phyloP scores from a whole-genome alignment of 2,113 vertebrate genomes.

The Xiphophorus couchianus region DNA sequence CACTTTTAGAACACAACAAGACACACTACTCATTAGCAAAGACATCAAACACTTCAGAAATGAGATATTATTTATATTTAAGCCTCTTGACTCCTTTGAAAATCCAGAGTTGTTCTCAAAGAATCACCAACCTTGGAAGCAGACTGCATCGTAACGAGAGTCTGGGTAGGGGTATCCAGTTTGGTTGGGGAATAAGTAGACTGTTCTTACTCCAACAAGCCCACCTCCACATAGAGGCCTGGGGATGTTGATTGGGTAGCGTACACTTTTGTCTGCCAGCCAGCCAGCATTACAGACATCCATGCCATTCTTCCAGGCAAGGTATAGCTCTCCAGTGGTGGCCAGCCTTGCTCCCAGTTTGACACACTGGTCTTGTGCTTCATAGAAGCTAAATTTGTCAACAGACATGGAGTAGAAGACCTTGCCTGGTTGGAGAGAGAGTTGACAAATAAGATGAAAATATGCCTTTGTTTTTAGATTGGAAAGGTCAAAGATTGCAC shows the following conservation, averaged over 20 bases:
- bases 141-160: slow-evolving; percentile 91
- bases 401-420: slow-evolving; percentile 91
- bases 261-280: slow-evolving; percentile 92
- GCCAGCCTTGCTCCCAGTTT: slow-evolving; percentile 88
- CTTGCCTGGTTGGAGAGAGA: slow-evolving; percentile 81
- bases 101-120: background rate
- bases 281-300: slow-evolving; percentile 95
- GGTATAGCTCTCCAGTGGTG: slow-evolving; percentile 92
- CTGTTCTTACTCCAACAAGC: slow-evolving; percentile 89
- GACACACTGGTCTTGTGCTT: slow-evolving; percentile 88
- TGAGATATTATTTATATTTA: too few relatives aligned
- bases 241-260: slow-evolving; percentile 92
- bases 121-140: slow-evolving; percentile 84
- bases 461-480: background rate
- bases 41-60: background rate
- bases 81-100: background rate
- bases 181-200: slow-evolving; percentile 91
- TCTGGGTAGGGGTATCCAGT: slow-evolving; percentile 91
- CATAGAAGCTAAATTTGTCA: slow-evolving; percentile 90
- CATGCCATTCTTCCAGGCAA: slow-evolving; percentile 95
- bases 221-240: slow-evolving; percentile 94
- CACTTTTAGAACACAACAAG: background rate
- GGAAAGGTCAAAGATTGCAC: background rate
- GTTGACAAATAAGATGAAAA: background rate
- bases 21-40: background rate